Evolutionary conservation across 2,888 invertebrate species (phyloP), one percentile per base, ranked within the genome.

Genomic region (Plebejus melissa): DNA sequence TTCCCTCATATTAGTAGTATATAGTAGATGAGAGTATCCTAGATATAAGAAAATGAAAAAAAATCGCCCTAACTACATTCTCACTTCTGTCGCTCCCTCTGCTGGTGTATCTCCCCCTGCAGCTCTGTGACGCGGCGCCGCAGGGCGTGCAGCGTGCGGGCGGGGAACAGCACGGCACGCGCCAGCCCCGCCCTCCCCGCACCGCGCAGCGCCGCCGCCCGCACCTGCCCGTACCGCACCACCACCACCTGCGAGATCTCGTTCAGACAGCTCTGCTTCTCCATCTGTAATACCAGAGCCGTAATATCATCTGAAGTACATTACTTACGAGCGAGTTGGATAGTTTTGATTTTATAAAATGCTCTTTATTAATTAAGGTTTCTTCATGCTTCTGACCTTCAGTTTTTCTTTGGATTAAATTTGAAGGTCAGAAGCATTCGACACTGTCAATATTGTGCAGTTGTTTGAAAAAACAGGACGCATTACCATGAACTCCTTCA

Each of bases 251-350:
- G 94, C 74, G 96, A 95, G 2, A 98, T 95, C 76, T 97, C 95
- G 83, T 98, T 98, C 83, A 98, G 87, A 84, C 96, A 94, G 77
- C 94, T 94, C 87, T 98, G 98, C 87, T 97, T 95, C 85, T 96
- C 95, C 82, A 94, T 91, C 96, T 97, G 65, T 0, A 32, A 36
- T 9, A 60, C 28, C 32, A 65, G 11, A 4, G 5, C 28, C 28
- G 9, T 22, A 58, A 16, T 54, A 54, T 54, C 2, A 46, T 46
- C 9, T 46, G 9, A 9, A 46, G 46, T 46, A 46, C 46, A 46
- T 46, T 46, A 9, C 46, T 46, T 46, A 46, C 46, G 46, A 46
- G 46, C 9, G 46, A 11, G 46, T 46, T 46, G 46, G 46, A 9
- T 46, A 46, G 46, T 46, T 46, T 11, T 46, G 46, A 46, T 46